Conservation (phyloP, 2,797 vertebrate species). For the Anguilla obscura region DNA sequence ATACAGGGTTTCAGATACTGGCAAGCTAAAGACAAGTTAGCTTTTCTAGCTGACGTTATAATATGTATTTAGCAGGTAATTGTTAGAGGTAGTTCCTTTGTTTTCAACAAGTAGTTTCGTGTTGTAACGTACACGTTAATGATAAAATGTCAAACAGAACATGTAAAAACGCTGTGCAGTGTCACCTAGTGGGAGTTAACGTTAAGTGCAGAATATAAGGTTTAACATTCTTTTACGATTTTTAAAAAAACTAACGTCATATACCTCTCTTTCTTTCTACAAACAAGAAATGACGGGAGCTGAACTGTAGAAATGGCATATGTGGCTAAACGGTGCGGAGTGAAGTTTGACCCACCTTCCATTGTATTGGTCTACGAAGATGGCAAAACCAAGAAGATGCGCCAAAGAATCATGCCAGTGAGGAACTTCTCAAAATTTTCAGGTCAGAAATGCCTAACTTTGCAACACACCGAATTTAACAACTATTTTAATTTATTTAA, state of each 20-base stretch:
- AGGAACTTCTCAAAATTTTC: conserved; percentile 84
- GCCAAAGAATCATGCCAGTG: conserved; percentile 87
- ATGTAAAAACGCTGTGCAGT: neutral
- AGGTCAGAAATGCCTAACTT: conserved; percentile 63
- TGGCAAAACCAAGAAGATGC: conserved; percentile 62
- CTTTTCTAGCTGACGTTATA: no score
- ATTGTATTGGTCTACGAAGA: conserved; percentile 84
- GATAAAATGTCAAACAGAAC: neutral
- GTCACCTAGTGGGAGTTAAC: neutral
- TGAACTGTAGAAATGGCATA: conserved; percentile 65
- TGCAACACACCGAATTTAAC: neutral
- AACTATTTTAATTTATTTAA: neutral
- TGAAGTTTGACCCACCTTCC: conserved; percentile 84
- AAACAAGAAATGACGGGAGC: neutral
- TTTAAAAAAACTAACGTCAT: neutral
- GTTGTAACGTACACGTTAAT: neutral
- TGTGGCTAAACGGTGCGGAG: conserved; percentile 82
- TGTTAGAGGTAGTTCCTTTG: neutral
- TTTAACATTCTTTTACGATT: neutral
- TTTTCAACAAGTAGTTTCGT: neutral
- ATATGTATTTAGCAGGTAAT: neutral
- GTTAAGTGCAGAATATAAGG: neutral
- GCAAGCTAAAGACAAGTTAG: neutral
- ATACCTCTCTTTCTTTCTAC: neutral
- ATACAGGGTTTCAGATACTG: neutral